Evolutionary conservation across 2,797 vertebrate species (phyloP).

Genomic region (Heteromormyrus szaboi): DNA sequence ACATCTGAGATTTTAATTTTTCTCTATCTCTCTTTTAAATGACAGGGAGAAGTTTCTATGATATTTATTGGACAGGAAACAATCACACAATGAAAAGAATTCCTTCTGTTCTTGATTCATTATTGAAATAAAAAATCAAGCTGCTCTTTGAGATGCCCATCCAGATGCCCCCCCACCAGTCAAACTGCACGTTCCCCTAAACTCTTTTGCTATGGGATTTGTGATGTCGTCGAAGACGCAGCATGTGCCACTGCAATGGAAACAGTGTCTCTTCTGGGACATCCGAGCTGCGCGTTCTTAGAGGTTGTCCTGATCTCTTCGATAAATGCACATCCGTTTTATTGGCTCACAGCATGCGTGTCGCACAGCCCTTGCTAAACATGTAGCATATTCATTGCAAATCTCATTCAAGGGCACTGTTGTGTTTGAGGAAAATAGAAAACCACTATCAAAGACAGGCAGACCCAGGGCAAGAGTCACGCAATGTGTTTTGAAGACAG

Average conservation of each 20-base stretch:
- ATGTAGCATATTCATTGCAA: slow-evolving; percentile 8
- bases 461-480: background rate
- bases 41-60: slow-evolving; percentile 27
- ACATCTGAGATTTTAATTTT: background rate
- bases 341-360: background rate
- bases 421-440: background rate
- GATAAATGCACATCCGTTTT: background rate
- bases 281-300: slow-evolving; percentile 7
- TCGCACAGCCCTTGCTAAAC: background rate
- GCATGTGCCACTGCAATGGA: slow-evolving; percentile 24
- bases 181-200: background rate
- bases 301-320: slow-evolving; percentile 7
- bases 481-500: background rate
- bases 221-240: background rate
- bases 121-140: slow-evolving; percentile 3
- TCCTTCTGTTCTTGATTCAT: slow-evolving; percentile 26
- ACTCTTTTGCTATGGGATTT: slow-evolving; percentile 5
- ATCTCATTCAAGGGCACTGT: background rate
- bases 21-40: slow-evolving; percentile 19
- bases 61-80: slow-evolving; percentile 9
- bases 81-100: slow-evolving; percentile 17
- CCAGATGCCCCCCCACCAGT: background rate
- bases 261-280: slow-evolving; percentile 11
- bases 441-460: background rate
- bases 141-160: background rate